Conservation (phyloP, 2,113 vertebrate genomes). For the Microcebus ravelobensis region DNA sequence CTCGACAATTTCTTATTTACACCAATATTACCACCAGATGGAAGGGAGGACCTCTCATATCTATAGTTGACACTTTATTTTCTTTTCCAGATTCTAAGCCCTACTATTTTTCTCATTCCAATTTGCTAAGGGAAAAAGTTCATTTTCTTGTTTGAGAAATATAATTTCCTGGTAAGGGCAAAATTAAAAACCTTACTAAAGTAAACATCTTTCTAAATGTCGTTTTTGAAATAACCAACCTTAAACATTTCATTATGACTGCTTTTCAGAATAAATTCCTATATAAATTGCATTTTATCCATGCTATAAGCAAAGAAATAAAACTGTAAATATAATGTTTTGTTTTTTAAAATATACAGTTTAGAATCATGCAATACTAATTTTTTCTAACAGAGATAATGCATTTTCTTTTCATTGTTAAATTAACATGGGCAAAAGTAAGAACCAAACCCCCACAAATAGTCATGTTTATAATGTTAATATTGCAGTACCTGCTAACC, state of each 20-base stretch:
- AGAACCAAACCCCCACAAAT: slow-evolving; percentile 3
- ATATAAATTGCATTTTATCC: slow-evolving; percentile 16
- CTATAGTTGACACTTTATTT: not conserved
- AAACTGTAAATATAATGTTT: not conserved
- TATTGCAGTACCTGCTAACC: not conserved
- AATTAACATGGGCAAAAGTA: not conserved
- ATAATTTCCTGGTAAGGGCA: slow-evolving; percentile 12
- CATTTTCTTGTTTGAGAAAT: slow-evolving; percentile 56
- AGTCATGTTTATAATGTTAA: not conserved
- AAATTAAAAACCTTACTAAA: slow-evolving; percentile 22
- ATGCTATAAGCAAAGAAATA: not conserved
- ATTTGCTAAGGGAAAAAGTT: not conserved
- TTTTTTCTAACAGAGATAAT: not conserved
- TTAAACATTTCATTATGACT: slow-evolving; percentile 28
- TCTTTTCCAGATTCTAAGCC: slow-evolving; percentile 32
- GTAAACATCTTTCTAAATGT: slow-evolving; percentile 20
- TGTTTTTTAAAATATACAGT: slow-evolving; percentile 15
- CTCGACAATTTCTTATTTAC: slow-evolving; percentile 74
- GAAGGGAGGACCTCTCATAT: slow-evolving; percentile 33
- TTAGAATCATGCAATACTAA: not conserved
- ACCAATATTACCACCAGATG: slow-evolving; percentile 63
- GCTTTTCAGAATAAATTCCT: not conserved
- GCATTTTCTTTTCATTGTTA: not conserved
- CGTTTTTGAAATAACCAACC: slow-evolving; percentile 4
- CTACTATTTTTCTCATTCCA: slow-evolving; percentile 10